Evolutionary conservation across 1,140 invertebrate species (phyloP).

Genomic region (Asobara japonica): DNA sequence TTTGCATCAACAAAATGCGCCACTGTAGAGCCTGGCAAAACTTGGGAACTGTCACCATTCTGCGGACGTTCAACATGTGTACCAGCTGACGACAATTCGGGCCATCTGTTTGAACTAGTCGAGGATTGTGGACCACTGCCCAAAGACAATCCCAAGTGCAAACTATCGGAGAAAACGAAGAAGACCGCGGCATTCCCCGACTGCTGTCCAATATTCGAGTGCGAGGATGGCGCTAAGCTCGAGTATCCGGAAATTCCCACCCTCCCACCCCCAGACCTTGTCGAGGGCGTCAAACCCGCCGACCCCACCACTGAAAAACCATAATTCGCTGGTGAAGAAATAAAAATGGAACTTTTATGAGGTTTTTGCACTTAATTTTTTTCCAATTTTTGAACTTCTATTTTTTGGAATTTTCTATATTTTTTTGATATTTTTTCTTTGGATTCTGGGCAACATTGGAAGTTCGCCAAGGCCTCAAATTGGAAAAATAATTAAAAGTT

Average conservation of each 20-base stretch:
- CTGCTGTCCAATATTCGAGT: conserved; percentile 86
- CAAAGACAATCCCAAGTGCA: conserved; percentile 86
- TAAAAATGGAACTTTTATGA: not conserved
- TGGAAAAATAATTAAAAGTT: no score
- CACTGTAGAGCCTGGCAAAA: conserved; percentile 82
- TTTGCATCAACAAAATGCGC: conserved; percentile 90
- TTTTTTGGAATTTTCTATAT: no score
- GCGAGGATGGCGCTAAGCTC: conserved; percentile 82
- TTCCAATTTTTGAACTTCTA: no score
- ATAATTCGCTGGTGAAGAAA: conserved; percentile 22
- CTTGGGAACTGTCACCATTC: conserved; percentile 87
- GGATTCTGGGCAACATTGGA: no score
- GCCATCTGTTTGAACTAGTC: conserved; percentile 82
- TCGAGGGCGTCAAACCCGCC: conserved; percentile 60
- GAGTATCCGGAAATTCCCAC: conserved; percentile 86
- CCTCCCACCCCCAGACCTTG: conserved; percentile 66
- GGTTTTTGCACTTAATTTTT: no score
- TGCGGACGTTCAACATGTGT: conserved; percentile 88
- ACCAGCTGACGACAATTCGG: conserved; percentile 75
- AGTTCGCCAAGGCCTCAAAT: no score
- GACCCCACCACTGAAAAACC: conserved; percentile 39
- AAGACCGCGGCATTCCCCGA: conserved; percentile 86
- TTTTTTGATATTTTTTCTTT: no score
- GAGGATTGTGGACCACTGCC: conserved; percentile 89
- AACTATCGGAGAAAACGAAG: conserved; percentile 85